phyloP scores from a whole-genome alignment of 37 sponge, comb jelly and placozoan genomes.

The Spongia lamella region DNA sequence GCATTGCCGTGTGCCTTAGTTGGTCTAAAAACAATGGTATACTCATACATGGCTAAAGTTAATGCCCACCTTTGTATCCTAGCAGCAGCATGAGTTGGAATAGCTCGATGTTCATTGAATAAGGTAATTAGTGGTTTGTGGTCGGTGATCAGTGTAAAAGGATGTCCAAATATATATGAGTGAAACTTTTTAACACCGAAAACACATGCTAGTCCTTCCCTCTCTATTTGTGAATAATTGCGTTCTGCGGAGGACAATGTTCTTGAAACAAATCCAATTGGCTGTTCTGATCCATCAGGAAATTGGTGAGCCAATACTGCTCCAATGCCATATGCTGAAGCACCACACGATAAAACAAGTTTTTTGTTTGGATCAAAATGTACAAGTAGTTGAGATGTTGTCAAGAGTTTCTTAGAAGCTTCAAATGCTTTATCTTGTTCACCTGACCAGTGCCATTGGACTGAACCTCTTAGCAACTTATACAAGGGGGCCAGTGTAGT shows the following conservation, averaged over 20 bases:
- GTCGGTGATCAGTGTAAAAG: too few relatives aligned
- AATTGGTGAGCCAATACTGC: not conserved
- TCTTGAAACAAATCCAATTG: not conserved
- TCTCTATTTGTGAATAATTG: not conserved
- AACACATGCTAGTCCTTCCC: constrained; percentile 2
- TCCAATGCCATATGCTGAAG: too few relatives aligned
- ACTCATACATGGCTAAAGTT: too few relatives aligned
- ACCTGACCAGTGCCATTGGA: not conserved
- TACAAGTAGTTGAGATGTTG: not conserved
- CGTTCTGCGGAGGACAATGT: not conserved
- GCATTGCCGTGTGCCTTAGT: not conserved
- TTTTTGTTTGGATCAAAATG: constrained; percentile 2
- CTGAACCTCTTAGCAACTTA: not conserved
- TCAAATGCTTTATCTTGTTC: not conserved
- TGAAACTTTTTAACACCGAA: not conserved
- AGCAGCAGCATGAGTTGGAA: not conserved
- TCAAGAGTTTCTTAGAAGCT: not conserved
- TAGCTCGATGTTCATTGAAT: not conserved
- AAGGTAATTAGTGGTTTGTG: too few relatives aligned
- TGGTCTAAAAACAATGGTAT: not conserved
- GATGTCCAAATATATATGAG: not conserved
- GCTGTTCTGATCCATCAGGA: not conserved
- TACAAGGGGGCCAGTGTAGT: too few relatives aligned
- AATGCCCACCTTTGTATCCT: not conserved
- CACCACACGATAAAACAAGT: too few relatives aligned